Evolutionary conservation across 2,113 vertebrate genomes (phyloP).

Genomic region (Cyanoliseus patagonus): DNA sequence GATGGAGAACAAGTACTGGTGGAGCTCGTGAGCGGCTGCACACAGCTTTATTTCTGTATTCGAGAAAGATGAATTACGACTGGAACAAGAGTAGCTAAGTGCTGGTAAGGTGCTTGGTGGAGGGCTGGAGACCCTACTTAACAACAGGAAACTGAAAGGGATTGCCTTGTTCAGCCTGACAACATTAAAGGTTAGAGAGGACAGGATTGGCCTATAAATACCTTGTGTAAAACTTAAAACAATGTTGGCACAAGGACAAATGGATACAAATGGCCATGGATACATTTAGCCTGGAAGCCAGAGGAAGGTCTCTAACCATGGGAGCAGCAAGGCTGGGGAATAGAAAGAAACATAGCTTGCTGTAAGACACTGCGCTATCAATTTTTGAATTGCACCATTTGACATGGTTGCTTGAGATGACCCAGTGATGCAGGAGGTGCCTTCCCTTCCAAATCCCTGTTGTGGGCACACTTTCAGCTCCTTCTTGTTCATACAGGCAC

Average conservation of each 20-base stretch:
- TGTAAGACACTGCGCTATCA: neutral
- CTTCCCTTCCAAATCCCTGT: neutral
- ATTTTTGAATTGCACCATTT: neutral
- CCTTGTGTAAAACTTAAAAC: conserved; percentile 48
- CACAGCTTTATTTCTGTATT: neutral
- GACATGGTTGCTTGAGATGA: neutral
- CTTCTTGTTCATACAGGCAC: neutral
- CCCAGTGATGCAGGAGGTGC: neutral
- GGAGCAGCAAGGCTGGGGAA: neutral
- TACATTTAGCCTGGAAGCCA: neutral
- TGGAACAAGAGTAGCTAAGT: neutral
- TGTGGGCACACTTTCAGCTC: fast-evolving
- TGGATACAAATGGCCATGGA: conserved; percentile 46
- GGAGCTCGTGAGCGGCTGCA: neutral
- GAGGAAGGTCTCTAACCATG: neutral
- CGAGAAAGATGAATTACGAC: fast-evolving
- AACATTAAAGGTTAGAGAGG: conserved; percentile 7
- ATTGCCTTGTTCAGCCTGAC: conserved; percentile 10
- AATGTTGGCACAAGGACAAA: conserved; percentile 62
- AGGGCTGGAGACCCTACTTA: neutral
- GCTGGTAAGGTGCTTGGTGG: neutral
- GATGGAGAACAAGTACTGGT: neutral
- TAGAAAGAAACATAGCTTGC: neutral
- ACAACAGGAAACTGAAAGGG: neutral
- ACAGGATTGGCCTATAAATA: conserved; percentile 50